A percentile compares a stretch with the other conserved stretches of the same genome.
Evolutionary conservation across 1,140 invertebrate genomes (phyloP).

Genomic region (Drosophila malerkotliana): DNA sequence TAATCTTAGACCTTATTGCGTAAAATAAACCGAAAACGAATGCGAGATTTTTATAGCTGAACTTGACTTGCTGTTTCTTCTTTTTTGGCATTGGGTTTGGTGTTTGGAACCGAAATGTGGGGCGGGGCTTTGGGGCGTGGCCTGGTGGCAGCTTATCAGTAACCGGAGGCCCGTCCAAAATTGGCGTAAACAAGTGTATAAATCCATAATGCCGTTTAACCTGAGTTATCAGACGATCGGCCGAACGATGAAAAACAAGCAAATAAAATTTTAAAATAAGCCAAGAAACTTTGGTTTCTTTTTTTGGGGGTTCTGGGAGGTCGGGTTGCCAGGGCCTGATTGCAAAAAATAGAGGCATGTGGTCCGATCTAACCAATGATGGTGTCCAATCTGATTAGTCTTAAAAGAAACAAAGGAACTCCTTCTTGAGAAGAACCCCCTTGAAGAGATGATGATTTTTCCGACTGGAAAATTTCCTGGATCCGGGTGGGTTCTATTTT

Average conservation of each 20-base stretch:
- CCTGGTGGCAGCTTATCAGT: slow-evolving; percentile 43
- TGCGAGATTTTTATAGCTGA: slow-evolving; percentile 41
- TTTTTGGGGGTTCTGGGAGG: slow-evolving; percentile 16
- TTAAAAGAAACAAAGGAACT: background rate
- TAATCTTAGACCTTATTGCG: slow-evolving; percentile 72
- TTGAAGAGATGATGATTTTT: background rate
- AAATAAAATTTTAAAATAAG: slow-evolving; percentile 60
- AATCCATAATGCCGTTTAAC: slow-evolving; percentile 68
- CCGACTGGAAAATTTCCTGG: slow-evolving; percentile 33
- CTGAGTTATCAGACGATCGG: slow-evolving; percentile 66
- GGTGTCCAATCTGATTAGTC: slow-evolving; percentile 13
- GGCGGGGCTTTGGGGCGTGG: slow-evolving; percentile 37
- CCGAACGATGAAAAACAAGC: slow-evolving; percentile 58
- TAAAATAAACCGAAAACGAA: slow-evolving; percentile 56
- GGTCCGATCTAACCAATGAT: slow-evolving; percentile 29
- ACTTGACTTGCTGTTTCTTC: slow-evolving; percentile 16
- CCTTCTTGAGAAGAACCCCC: background rate
- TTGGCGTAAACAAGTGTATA: slow-evolving; percentile 77
- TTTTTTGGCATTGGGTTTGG: background rate
- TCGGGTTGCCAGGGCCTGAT: slow-evolving; percentile 71
- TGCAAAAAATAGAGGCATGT: slow-evolving; percentile 20
- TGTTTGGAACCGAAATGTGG: background rate
- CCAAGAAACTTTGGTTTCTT: slow-evolving; percentile 32
- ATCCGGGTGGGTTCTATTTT: slow-evolving; percentile 50
- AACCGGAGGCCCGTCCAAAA: slow-evolving; percentile 63